Evolutionary conservation across 2,888 invertebrate species (phyloP), one percentile per base, ranked within the genome.

Genomic region (Limnephilus lunatus): DNA sequence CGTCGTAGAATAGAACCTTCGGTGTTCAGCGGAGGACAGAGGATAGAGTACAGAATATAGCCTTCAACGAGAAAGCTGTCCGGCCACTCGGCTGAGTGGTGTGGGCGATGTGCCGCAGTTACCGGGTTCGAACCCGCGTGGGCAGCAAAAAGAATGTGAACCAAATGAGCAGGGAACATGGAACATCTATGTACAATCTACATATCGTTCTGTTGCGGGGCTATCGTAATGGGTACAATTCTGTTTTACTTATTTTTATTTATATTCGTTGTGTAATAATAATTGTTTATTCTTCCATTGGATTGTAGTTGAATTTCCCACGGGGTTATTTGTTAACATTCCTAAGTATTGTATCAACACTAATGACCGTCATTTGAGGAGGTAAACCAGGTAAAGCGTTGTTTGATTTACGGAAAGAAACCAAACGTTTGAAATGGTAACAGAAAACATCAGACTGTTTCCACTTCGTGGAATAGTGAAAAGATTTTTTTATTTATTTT

Each of bases 71-170:
- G 86, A 86, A 86, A 86, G 86, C 86, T 86, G 86, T 86, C 86
- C n/a, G 48, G 86, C n/a, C 86, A 86, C 48, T 86, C 44, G 85
- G 7, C 30, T 25, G 48, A 30, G 86, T 25, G 1, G 85, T 39
- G 86, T 86, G 86, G 86, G 86, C 86, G 86, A 86, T 3, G 48
- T 14, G 48, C 86, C 44, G 86, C 39, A 86, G 86, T 48, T 86
- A 86, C 48, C 86, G 25, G 86, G 86, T 86, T 86, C 86, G 86
- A 48, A 44, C n/a, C 86, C 86, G 86, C 86, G 86, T 86, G 86
- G 86, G 86, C 30, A 86, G 86, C 44, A n/a, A 44, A 86, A 86
- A 44, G 44, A 86, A 44, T 35, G 35, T 35, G 44, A 86, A 35
- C 86, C 86, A 86, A 44, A 44, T 44, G 44, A 86, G n/a, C 30